phyloP scores from a whole-genome alignment of 64 coral and sea anemone genomes.

The Porites australiensis region DNA sequence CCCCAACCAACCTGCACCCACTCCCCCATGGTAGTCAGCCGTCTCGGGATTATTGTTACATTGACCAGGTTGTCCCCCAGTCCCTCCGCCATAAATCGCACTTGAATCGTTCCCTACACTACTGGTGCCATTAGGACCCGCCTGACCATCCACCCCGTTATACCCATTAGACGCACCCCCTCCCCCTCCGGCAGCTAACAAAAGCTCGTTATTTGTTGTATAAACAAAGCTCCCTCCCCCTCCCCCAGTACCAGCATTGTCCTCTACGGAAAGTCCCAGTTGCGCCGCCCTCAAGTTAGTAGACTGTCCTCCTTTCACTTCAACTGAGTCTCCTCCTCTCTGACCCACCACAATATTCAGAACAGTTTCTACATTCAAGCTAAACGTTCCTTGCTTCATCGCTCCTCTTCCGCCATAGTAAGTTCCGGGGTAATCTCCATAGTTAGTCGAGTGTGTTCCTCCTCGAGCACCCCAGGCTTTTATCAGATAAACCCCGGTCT shows the following conservation, averaged over 20 bases:
- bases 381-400: neutral
- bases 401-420: neutral
- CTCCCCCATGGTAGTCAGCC: too few species aligned
- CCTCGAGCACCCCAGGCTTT: neutral
- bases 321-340: too few species aligned
- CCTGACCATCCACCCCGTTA: neutral
- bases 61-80: too few species aligned
- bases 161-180: neutral
- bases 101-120: too few species aligned
- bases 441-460: neutral
- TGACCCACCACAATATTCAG: too few species aligned
- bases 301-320: too few species aligned
- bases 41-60: neutral
- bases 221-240: neutral
- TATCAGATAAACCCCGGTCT: neutral
- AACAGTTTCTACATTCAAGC: neutral
- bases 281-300: too few species aligned
- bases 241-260: too few species aligned
- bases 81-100: neutral
- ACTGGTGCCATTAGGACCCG: too few species aligned
- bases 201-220: neutral
- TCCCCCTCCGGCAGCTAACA: too few species aligned
- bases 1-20: neutral
- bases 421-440: neutral
- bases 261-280: too few species aligned